Percentiles rank a stretch among this genome's conserved stretches.
Evolutionary conservation across 2,113 vertebrate genomes (phyloP).

Genomic region (Epinephelus fuscoguttatus): DNA sequence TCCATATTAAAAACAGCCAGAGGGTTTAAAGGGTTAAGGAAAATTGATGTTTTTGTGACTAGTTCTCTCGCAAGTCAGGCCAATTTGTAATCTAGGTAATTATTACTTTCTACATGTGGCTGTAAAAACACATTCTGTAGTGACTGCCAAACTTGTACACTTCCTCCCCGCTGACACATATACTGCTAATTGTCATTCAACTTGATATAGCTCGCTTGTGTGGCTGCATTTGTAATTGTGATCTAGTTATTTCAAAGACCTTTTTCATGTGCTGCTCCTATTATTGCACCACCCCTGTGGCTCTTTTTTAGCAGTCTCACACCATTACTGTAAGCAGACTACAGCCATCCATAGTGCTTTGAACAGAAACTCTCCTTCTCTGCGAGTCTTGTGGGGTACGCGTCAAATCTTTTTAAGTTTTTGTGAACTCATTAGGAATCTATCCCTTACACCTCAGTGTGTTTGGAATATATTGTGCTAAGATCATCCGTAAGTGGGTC

Average conservation of each 20-base stretch:
- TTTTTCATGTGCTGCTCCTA: constrained; percentile 50
- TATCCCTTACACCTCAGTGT: not conserved
- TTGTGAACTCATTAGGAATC: constrained; percentile 39
- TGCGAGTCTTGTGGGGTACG: constrained; percentile 12
- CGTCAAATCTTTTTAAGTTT: constrained; percentile 5
- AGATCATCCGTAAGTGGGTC: constrained; percentile 6
- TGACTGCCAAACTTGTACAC: not conserved
- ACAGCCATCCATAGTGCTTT: constrained; percentile 35
- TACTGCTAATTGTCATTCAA: constrained; percentile 47
- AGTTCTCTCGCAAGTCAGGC: not conserved
- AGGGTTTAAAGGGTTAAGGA: not conserved
- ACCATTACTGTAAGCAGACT: constrained; percentile 41
- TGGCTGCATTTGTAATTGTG: constrained; percentile 47
- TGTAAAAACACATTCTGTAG: not conserved
- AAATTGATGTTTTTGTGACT: not conserved
- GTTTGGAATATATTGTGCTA: constrained; percentile 9
- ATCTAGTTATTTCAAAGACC: constrained; percentile 65
- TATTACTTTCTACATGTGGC: not conserved
- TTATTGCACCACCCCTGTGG: constrained; percentile 49
- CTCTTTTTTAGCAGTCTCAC: constrained; percentile 40
- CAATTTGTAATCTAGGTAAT: not conserved
- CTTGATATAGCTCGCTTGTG: not conserved
- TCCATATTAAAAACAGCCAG: not conserved
- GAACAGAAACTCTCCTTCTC: constrained; percentile 12
- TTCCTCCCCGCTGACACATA: constrained; percentile 17